Base-by-base conservation (phyloP, 2,113 vertebrate genomes). In the Dasyurus viverrinus region DNA sequence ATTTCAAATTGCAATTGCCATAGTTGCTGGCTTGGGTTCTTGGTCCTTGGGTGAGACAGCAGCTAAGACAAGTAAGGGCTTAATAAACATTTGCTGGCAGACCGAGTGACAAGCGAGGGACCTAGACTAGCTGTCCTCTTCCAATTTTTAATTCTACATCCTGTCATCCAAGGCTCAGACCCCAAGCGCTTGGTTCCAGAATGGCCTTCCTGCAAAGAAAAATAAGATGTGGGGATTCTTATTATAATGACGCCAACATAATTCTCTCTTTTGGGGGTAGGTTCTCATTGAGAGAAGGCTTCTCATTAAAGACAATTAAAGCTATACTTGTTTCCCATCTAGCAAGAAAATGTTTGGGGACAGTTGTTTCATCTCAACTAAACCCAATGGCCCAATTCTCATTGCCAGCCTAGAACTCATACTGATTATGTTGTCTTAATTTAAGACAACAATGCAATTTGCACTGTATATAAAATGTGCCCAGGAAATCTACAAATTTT, bases 361-460 rank as follows among this genome's bases (percentile, higher is more conserved):
- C 50, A 52, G 47, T 50, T 90, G 23, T 90, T 50, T 50, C 42
- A 26, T 19, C 91, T 90, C 42, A 0, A 54, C 9, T 94, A 89
- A 52, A 89, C 89, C 36, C 68, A 42, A 42, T n/a, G 22, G n/a
- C 68, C 68, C 68, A 50, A 23, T 46, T 9, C 0, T 0, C 1
- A 60, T 93, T 30, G 42, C 4, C 89, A 48, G 76, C 91, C 54
- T 90, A 84, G 10, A 93, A 89, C n/a, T 89, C 93, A 14, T 90
- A 93, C 53, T 46, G 53, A 96, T 19, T 94, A n/a, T 95, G n/a
- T 22, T 92, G n/a, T 93, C 97, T 95, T 84, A 93, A 68, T 90
- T 52, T 52, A 52, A 52, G 50, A 52, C 50, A 52, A 52, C 8
- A 52, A 9, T 52, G 10, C 50, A 52, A 52, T 52, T 93, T 53